Percentiles rank a stretch among this genome's conserved stretches.
Evolutionary conservation across 2,113 vertebrate genomes (phyloP).

Genomic region (Sinocyclocheilus rhinocerous): DNA sequence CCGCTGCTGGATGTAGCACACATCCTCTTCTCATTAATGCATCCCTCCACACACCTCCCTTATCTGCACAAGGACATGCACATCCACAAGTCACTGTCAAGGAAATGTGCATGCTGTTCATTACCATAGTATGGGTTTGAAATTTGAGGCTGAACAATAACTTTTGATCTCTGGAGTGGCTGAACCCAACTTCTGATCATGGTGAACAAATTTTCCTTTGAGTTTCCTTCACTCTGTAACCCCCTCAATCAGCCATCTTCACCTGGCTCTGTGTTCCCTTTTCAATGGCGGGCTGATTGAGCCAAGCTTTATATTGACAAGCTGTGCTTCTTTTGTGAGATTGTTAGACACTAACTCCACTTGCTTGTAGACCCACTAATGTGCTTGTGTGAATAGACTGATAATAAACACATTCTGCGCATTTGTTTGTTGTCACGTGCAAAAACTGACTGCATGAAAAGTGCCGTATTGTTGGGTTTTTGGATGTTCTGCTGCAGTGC

Average conservation of each 20-base stretch:
- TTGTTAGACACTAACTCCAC: constrained; percentile 17
- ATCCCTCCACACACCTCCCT: constrained; percentile 36
- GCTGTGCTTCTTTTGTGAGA: constrained; percentile 29
- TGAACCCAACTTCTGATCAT: constrained; percentile 47
- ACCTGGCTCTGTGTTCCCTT: constrained; percentile 48
- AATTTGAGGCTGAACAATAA: neutral
- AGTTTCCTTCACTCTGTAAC: constrained; percentile 29
- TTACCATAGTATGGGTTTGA: neutral
- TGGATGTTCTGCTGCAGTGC: neutral
- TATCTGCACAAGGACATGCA: constrained; percentile 42
- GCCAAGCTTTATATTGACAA: constrained; percentile 41
- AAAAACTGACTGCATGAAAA: neutral
- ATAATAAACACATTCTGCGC: constrained; percentile 5
- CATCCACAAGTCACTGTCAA: constrained; percentile 29
- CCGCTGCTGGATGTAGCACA: constrained; percentile 47
- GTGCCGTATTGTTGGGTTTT: neutral
- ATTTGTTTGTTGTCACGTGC: neutral
- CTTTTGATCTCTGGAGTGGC: neutral
- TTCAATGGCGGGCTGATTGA: constrained; percentile 47
- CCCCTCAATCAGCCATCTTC: constrained; percentile 35
- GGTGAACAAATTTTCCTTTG: constrained; percentile 54
- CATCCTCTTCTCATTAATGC: constrained; percentile 51
- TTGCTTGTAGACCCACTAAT: constrained; percentile 19
- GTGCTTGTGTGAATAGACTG: neutral
- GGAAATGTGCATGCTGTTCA: constrained; percentile 10